A percentile compares a stretch with the other conserved stretches of the same genome.
These are phyloP conservation scores for Heliconius hewitsoni DNA, from an alignment of 1,140 invertebrate species.

Conservation along the genomic window DNA sequence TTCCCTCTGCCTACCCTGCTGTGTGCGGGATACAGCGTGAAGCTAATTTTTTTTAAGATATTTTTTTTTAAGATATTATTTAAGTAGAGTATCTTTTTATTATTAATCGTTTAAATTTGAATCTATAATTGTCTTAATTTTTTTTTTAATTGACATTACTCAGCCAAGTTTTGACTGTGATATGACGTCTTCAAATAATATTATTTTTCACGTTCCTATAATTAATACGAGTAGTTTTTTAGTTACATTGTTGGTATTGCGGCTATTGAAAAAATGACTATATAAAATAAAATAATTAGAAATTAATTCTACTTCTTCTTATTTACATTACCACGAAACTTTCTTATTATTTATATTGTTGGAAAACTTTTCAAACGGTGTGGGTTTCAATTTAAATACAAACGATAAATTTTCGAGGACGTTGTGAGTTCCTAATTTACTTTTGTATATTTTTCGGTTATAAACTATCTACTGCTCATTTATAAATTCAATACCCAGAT, in stretches of 20 bases:
- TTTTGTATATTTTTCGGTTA: background rate
- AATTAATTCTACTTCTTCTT: background rate
- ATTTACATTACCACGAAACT: background rate
- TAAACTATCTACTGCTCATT: background rate
- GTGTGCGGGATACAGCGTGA: no score
- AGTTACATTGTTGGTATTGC: background rate
- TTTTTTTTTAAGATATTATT: no score
- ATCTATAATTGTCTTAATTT: no score
- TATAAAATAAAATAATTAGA: background rate
- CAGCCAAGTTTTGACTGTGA: no score
- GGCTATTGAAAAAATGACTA: background rate
- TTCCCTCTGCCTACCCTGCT: no score
- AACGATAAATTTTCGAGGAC: background rate
- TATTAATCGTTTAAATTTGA: no score
- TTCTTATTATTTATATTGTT: background rate
- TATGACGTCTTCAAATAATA: no score
- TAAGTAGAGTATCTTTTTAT: no score
- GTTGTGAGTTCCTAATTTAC: background rate
- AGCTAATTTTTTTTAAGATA: no score
- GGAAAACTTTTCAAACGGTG: background rate
- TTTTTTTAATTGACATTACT: no score
- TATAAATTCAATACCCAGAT: background rate
- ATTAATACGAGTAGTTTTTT: no score
- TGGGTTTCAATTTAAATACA: background rate
- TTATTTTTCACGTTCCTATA: no score